Base-by-base conservation (phyloP, 2,113 vertebrate genomes). In the Agapornis roseicollis region DNA sequence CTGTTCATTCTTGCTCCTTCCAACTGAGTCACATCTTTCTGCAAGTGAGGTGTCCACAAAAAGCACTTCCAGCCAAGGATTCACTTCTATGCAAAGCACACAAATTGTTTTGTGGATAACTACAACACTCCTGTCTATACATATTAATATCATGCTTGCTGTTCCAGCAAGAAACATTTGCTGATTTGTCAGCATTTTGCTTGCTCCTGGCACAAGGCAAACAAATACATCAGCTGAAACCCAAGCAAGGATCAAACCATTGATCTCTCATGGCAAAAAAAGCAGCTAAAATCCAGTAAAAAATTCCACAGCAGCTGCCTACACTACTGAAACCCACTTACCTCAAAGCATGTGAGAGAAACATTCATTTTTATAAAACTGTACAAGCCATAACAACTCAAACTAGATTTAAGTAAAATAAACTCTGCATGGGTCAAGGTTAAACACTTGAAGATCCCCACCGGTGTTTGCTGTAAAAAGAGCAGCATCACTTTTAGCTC, bases 161-260 rank as follows among this genome's bases (percentile, higher is more conserved):
- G 53, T 86, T 90, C 37, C 42, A 20, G 41, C 0, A 6, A 90
- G 85, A 88, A 80, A 47, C 2, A 39, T 55, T 88, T 74, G 52
- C 72, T 90, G 79, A 95, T 88, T 65, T 88, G 92, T 85, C 69
- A 95, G 76, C 39, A 31, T 80, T 96, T 80, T 88, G n/a, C 77
- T 91, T 77, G 61, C 19, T 93, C 58, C 79, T 89, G 76, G 94
- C 84, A 92, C 65, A 61, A 77, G 56, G 24, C 78, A 91, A 80
- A 93, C 82, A 77, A 58, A 56, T 72, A 44, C 24, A 76, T 9
- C 49, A 93, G 84, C 47, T 85, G 79, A 81, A 89, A 85, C 56
- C 33, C 74, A 89, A 87, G 78, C 39, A 66, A 86, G 68, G 92
- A 79, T 22, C 42, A 91, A 94, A 80, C 31, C 78, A 80, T 64